A percentile compares a stretch with the other conserved stretches of the same genome.
These are phyloP conservation scores for Zaprionus obscuricornis DNA, from an alignment of 2,888 invertebrate species.

Conservation along the genomic window DNA sequence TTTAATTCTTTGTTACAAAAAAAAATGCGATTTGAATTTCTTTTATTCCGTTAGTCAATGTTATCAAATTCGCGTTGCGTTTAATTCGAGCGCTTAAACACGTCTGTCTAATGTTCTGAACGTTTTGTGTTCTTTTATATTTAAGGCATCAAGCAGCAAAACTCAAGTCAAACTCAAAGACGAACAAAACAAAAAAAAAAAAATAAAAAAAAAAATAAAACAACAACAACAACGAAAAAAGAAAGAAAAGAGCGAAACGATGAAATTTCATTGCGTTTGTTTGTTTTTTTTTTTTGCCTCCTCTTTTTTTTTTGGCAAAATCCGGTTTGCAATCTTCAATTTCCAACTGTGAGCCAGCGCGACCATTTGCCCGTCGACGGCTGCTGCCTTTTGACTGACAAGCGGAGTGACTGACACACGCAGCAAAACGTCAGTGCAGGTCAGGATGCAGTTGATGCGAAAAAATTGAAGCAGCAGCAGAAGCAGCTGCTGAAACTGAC, in stretches of 20 bases:
- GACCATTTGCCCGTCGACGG: slow-evolving; percentile 21
- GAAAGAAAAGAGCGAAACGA: slow-evolving; percentile 49
- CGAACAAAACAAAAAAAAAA: slow-evolving; percentile 20
- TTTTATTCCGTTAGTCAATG: slow-evolving; percentile 12
- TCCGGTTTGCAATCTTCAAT: slow-evolving; percentile 64
- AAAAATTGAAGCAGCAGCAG: slow-evolving; percentile 5
- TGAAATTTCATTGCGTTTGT: slow-evolving; percentile 34
- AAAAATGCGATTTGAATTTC: too few species aligned
- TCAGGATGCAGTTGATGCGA: slow-evolving; percentile 41
- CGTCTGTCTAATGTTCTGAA: slow-evolving; percentile 73
- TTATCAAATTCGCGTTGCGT: slow-evolving; percentile 27
- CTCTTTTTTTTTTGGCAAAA: slow-evolving; percentile 39
- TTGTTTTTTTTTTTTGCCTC: slow-evolving; percentile 35
- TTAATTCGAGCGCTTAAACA: slow-evolving; percentile 66
- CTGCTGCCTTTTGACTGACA: slow-evolving; percentile 45
- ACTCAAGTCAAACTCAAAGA: slow-evolving; percentile 18
- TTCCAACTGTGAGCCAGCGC: slow-evolving; percentile 53
- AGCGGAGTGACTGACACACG: slow-evolving; percentile 55
- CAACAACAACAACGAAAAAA: too few species aligned
- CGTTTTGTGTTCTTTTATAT: slow-evolving; percentile 66
- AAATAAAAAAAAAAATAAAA: slow-evolving; percentile 20
- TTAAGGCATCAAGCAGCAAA: slow-evolving; percentile 58
- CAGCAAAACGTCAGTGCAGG: slow-evolving; percentile 51
- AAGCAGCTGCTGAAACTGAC: neutral
- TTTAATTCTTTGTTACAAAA: too few species aligned